phyloP scores from a whole-genome alignment of 2,888 invertebrate species.

The Cataglyphis livida region DNA sequence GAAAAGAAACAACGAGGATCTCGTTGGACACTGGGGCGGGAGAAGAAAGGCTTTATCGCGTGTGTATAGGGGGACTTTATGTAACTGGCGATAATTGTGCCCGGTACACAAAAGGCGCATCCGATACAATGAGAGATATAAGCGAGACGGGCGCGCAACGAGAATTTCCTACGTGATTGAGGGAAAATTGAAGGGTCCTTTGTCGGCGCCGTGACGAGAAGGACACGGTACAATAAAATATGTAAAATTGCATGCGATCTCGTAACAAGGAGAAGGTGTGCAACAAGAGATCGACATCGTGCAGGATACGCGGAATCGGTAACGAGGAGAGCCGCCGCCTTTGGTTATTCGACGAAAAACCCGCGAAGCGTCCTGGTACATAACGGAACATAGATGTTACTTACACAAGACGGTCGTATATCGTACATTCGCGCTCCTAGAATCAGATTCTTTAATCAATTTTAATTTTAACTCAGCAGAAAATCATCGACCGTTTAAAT shows the following conservation, averaged over 20 bases:
- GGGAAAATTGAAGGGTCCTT: conserved; percentile 57
- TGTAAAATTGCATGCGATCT: conserved; percentile 28
- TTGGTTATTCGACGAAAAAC: conserved; percentile 40
- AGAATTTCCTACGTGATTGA: conserved; percentile 51
- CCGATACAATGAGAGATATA: conserved; percentile 46
- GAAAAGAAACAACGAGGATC: conserved; percentile 63
- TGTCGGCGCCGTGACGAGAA: conserved; percentile 45
- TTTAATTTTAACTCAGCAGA: background rate
- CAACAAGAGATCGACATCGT: conserved; percentile 44
- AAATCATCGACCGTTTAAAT: background rate
- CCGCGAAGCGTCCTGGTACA: conserved; percentile 3
- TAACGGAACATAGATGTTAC: conserved; percentile 33
- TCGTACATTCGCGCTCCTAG: background rate
- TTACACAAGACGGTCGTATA: background rate
- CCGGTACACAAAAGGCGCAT: conserved; percentile 35
- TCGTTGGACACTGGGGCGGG: conserved; percentile 49
- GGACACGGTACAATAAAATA: conserved; percentile 49
- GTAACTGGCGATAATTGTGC: conserved; percentile 40
- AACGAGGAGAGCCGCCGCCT: conserved; percentile 44
- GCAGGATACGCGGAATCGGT: conserved; percentile 41
- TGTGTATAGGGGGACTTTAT: conserved; percentile 25
- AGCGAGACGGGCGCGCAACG: conserved; percentile 17
- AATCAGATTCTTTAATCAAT: conserved; percentile 5
- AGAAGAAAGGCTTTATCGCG: conserved; percentile 51
- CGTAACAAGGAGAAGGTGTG: conserved; percentile 53